phyloP scores from a whole-genome alignment of 2,113 vertebrate species.

The Raja brachyura region DNA sequence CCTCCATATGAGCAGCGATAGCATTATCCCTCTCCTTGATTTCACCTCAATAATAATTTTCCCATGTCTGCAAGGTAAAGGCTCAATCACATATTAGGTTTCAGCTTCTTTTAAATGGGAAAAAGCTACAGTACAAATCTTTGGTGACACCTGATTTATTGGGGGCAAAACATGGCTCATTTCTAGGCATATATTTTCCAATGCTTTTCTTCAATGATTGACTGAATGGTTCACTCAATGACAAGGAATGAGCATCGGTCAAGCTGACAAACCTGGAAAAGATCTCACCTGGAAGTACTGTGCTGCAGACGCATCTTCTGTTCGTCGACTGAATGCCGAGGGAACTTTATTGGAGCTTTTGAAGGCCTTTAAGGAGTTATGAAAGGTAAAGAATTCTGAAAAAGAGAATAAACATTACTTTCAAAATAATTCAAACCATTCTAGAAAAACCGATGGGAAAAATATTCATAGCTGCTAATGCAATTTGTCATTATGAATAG shows the following conservation, averaged over 20 bases:
- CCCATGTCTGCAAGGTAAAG: too few species aligned
- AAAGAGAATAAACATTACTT: constrained; percentile 39
- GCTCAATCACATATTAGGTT: too few species aligned
- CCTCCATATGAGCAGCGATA: too few species aligned
- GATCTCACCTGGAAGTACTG: constrained; percentile 60
- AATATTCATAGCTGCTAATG: neutral
- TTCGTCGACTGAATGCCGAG: constrained; percentile 48
- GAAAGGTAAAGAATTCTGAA: constrained; percentile 56
- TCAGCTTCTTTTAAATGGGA: too few species aligned
- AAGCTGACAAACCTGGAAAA: neutral
- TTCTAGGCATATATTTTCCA: neutral
- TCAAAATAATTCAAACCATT: neutral
- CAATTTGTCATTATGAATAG: neutral
- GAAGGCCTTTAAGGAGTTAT: constrained; percentile 48
- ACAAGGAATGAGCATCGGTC: neutral
- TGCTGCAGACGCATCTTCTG: constrained; percentile 49
- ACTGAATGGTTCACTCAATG: neutral
- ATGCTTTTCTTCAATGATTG: neutral
- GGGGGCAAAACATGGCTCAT: too few species aligned
- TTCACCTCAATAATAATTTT: too few species aligned
- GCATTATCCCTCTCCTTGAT: too few species aligned
- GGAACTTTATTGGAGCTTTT: constrained; percentile 42
- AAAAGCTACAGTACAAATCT: too few species aligned
- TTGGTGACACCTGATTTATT: too few species aligned
- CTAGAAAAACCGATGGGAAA: neutral